Base-by-base conservation (phyloP, 2,113 vertebrate genomes). In the Tyto alba region DNA sequence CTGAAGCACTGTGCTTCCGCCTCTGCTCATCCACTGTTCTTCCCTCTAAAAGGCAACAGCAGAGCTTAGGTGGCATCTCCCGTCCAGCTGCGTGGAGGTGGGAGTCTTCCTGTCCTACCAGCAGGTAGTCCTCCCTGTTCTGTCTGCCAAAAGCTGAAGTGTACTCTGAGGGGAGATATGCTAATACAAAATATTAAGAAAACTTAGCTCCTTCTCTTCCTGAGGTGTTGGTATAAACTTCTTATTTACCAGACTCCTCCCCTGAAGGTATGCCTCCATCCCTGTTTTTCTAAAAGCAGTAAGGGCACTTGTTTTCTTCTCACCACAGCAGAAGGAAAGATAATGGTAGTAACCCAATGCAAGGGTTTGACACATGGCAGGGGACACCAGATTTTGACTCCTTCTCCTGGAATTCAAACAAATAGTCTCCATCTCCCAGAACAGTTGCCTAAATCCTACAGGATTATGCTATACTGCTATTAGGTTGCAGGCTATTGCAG, bases 21-120 rank as follows among this genome's bases (percentile, higher is more conserved):
- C 21, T 59, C 71, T 47, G 29, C 38, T 34, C 15, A 38, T 76
- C 29, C 63, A 26, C 32, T 7, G 0, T 60, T 36, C 15, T 50
- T 59, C n/a, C 32, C 72, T 59, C 62, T 26, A 67, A 56, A 50
- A 52, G 32, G 8, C 11, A n/a, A 10, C 7, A 64, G 26, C 11
- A 21, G 7, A 52, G 6, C 13, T 52, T 55, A 7, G 26, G 36
- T 50, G 52, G 21, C 32, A 63, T 11, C 26, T 75, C 56, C 55
- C 1, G 1, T 17, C 12, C 45, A 89, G 30, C 21, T 72, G 21
- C 1, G 1, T 8, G 2, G 1, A 43, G 2, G 2, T 57, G n/a
- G 32, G 27, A 30, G 13, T 38, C 26, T 27, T 50, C 0, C 0
- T 73, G 9, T 73, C 63, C 50, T 32, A 36, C 9, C 8, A 34